Evolutionary conservation across 1,140 invertebrate species (phyloP).

Genomic region (Drosophila fuyamai): DNA sequence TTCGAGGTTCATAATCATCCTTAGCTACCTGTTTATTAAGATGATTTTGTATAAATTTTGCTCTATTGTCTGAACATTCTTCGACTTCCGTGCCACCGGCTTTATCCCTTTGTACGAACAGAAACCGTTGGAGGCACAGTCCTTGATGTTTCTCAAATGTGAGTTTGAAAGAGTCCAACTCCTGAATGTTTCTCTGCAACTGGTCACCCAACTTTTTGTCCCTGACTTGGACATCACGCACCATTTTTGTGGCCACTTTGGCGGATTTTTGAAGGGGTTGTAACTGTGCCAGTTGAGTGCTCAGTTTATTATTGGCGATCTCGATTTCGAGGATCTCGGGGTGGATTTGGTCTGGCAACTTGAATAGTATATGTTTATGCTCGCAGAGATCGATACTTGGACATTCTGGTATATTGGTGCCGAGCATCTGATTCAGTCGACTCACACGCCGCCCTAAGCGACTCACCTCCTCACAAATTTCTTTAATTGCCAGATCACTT

Average conservation of each 20-base stretch:
- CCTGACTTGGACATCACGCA: not conserved
- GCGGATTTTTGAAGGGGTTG: conserved; percentile 7
- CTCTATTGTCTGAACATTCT: not conserved
- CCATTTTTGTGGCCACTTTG: not conserved
- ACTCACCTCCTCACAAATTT: conserved; percentile 27
- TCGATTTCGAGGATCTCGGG: conserved; percentile 28
- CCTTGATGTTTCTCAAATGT: conserved; percentile 28
- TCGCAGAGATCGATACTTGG: conserved; percentile 14
- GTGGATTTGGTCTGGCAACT: not conserved
- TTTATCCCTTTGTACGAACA: conserved; percentile 18
- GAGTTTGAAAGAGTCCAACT: conserved; percentile 42
- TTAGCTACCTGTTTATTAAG: not conserved
- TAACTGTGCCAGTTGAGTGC: conserved; percentile 32
- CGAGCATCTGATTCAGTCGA: conserved; percentile 6
- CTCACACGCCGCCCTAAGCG: conserved; percentile 2
- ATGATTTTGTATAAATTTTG: rapidly evolving
- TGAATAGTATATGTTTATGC: conserved; percentile 14
- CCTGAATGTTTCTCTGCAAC: conserved; percentile 11
- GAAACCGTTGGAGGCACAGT: conserved; percentile 37
- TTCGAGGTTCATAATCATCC: not conserved
- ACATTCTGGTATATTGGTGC: conserved; percentile 22
- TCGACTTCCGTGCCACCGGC: conserved; percentile 17
- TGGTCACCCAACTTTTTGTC: not conserved
- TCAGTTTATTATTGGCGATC: conserved; percentile 24
- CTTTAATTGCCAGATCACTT: conserved; percentile 2